Base-by-base conservation (phyloP, 2,797 vertebrate species). In the Takifugu ocellatus region DNA sequence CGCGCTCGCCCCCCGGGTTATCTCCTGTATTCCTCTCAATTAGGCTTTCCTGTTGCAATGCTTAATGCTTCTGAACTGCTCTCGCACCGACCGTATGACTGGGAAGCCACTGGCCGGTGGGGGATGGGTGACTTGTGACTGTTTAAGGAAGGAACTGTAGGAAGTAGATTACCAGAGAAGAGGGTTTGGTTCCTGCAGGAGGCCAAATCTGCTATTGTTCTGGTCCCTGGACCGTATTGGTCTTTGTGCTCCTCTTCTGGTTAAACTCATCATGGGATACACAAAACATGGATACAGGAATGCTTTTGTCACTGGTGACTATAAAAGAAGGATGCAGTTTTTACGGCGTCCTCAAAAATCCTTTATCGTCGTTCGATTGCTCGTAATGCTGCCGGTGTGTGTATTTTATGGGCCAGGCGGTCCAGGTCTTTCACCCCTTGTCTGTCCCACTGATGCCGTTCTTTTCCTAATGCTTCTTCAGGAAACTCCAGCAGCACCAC, bases 401-500 rank as follows among this genome's bases (percentile, higher is more conserved):
- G 44, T 46, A 6, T 26, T 56, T 59, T 51, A 46, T 73, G 66
- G 61, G 61, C 51, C 60, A 45, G 15, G n/a, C 66, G 66, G 68
- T 84, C 81, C 62, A 61, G 62, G 49, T 53, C 70, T 57, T 75
- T 61, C 70, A 67, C 33, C 59, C 1, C 31, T 12, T 49, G 33
- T 49, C 52, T 74, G 65, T 67, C 62, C 56, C 59, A 62, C 68
- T 84, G 63, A 87, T 73, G 75, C 61, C 75, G 63, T 64, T 67
- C 60, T 81, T 51, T 66, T 76, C 61, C 56, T 68, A 61, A 72
- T 85, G 56, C 81, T 67, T 78, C 66, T 82, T 44, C 85, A 93
- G 92, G 84, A 94, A 91, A 76, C 88, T 90, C 53, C 90, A 89
- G 78, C 86, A 88, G 50, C 81, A 88, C 65, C 81, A 87, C 83